Base-by-base conservation (phyloP, 1,140 invertebrate species). In the Ectropis grisescens region DNA sequence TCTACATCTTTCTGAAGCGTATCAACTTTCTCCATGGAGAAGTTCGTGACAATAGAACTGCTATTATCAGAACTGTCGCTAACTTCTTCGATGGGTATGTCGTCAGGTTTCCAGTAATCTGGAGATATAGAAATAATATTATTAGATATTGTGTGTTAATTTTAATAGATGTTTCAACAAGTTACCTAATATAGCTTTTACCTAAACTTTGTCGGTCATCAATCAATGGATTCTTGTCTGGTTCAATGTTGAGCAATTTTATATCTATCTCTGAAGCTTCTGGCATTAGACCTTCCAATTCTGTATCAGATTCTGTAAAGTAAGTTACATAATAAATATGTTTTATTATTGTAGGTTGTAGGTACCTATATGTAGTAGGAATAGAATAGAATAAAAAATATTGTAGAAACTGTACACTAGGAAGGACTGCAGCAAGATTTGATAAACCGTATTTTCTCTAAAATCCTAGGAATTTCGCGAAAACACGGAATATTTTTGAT, bases 31-130 rank as follows among this genome's bases (percentile, higher is more conserved):
- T 81, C 69, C 31, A 69, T 67, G 29, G 72, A 74, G 22, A 81
- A 49, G 49, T 74, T 81, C 28, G 67, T 76, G 27, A 61, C 69
- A 46, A 81, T 41, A 33, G 75, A 81, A 48, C 62, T 76, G 36
- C 69, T 81, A 34, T 74, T 74, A 28, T 78, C 71, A 34, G 75
- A 80, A 58, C 70, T 76, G 33, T 81, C 76, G 67, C 72, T 81
- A 13, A 31, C 57, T 45, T 80, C 72, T 37, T 71, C 75, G 11
- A 69, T 37, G 7, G 67, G 57, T 23, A 74, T 30, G 46, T 81
- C 76, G 24, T 65, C 60, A 32, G 76, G 76, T 48, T 76, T 74
- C 72, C 70, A 81, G 42, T 60, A 69, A 56, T 81, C 76, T 80
- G 33, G 6, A n/a, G n/a, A n/a, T n/a, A 62, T 52, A 33, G 33